Evolutionary conservation across 2,888 invertebrate species (phyloP).

Genomic region (Cinara cedri): DNA sequence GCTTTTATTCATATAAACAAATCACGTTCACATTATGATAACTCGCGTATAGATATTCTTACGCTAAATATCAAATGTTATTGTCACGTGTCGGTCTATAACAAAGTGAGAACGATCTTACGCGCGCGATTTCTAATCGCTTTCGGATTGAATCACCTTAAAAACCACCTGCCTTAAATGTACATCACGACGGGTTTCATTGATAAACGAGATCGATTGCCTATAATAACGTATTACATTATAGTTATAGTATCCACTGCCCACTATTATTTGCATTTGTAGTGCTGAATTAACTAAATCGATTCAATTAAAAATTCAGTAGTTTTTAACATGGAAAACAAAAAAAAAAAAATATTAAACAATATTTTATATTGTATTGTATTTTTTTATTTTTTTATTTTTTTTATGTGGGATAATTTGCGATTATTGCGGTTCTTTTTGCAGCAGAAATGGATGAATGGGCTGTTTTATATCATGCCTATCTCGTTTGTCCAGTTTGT

Average conservation of each 20-base stretch:
- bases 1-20: no score
- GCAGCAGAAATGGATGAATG: conserved; percentile 8
- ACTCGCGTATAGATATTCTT: background rate
- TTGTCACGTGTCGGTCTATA: background rate
- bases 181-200: conserved; percentile 36
- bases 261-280: background rate
- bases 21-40: background rate
- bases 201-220: conserved; percentile 35
- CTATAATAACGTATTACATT: no score
- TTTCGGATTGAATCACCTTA: conserved; percentile 42
- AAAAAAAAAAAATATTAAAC: conserved; percentile 18
- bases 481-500: conserved; percentile 52
- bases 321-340: background rate
- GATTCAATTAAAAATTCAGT: conserved; percentile 23
- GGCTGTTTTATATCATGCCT: conserved; percentile 10
- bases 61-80: background rate
- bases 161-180: conserved; percentile 44
- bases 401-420: conserved; percentile 19
- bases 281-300: conserved; percentile 16
- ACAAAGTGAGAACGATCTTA: background rate
- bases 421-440: background rate
- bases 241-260: background rate
- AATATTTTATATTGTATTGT: background rate
- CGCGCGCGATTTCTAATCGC: conserved; percentile 37
- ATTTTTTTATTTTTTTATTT: background rate